phyloP scores from a whole-genome alignment of 92 coral and sea anemone genomes.

The Metridium senile region DNA sequence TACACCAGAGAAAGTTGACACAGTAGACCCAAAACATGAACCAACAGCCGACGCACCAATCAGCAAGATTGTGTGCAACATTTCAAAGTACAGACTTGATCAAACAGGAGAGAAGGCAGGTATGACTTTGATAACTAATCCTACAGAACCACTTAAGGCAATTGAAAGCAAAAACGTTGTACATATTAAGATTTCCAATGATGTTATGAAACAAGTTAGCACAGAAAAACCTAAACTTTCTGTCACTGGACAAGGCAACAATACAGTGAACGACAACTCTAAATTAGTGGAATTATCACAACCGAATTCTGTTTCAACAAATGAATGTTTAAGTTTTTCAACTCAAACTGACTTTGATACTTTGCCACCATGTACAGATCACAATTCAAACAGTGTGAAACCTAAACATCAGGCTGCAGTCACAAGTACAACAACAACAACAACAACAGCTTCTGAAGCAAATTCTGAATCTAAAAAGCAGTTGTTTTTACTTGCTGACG shows the following conservation, averaged over 20 bases:
- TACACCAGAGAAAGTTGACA: neutral
- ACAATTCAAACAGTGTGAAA: neutral
- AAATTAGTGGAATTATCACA: neutral
- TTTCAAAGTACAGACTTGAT: slow-evolving; percentile 54
- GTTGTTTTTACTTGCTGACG: neutral
- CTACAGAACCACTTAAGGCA: slow-evolving; percentile 44
- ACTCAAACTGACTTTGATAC: slow-evolving; percentile 3
- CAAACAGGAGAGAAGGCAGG: slow-evolving; percentile 29
- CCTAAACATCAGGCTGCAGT: neutral
- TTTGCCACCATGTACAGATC: neutral
- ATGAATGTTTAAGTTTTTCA: neutral
- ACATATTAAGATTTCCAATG: slow-evolving; percentile 71
- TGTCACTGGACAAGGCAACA: too few species aligned
- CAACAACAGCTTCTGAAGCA: too few species aligned
- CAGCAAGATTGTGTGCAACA: slow-evolving; percentile 70
- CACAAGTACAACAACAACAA: neutral
- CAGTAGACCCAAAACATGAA: neutral
- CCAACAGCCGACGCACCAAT: slow-evolving; percentile 1
- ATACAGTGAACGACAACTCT: too few species aligned
- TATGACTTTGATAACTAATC: slow-evolving; percentile 58
- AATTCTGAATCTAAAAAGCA: neutral
- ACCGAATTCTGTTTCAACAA: neutral
- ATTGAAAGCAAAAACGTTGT: slow-evolving; percentile 81
- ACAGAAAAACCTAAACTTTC: neutral
- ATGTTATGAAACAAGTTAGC: slow-evolving; percentile 44